Evolutionary conservation across 2,888 invertebrate genomes (phyloP).

Genomic region (Hirtodrosophila trivittata): DNA sequence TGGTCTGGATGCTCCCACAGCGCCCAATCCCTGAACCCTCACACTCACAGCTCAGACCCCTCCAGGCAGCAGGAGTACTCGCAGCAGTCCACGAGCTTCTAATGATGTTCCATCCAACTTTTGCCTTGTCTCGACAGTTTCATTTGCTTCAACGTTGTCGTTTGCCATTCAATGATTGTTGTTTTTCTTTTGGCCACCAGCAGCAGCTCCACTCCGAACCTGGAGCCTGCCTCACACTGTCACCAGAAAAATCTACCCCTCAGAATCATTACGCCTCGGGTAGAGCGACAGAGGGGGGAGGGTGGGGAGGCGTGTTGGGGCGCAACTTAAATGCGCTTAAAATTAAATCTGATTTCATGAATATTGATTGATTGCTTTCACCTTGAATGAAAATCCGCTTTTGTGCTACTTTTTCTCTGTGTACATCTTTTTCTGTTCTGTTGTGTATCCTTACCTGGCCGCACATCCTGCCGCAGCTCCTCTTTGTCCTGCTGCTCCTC

Average conservation of each 20-base stretch:
- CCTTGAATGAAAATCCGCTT: constrained; percentile 79
- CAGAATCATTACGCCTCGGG: constrained; percentile 41
- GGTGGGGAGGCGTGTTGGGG: constrained; percentile 28
- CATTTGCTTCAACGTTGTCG: constrained; percentile 65
- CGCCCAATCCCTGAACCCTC: neutral
- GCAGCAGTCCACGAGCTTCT: constrained; percentile 53
- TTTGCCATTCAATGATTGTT: constrained; percentile 57
- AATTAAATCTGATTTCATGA: constrained; percentile 79
- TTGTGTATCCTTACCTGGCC: constrained; percentile 56
- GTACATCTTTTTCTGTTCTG: constrained; percentile 23
- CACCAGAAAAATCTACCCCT: constrained; percentile 35
- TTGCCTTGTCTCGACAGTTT: constrained; percentile 63
- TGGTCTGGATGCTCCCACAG: constrained; percentile 31
- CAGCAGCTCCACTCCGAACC: neutral
- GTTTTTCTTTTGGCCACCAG: constrained; percentile 46
- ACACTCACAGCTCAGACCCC: too few relatives aligned
- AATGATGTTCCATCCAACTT: constrained; percentile 69
- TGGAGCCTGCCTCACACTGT: constrained; percentile 36
- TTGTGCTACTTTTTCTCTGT: constrained; percentile 67
- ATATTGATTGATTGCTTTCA: constrained; percentile 80
- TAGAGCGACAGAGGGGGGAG: neutral
- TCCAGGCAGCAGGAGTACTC: neutral
- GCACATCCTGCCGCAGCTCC: constrained; percentile 40
- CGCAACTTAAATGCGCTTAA: constrained; percentile 76
- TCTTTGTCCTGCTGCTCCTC: constrained; percentile 17